Evolutionary conservation across 2,888 invertebrate genomes (phyloP), one percentile per base, ranked within the genome.

Genomic region (Dicyrtomina minuta): DNA sequence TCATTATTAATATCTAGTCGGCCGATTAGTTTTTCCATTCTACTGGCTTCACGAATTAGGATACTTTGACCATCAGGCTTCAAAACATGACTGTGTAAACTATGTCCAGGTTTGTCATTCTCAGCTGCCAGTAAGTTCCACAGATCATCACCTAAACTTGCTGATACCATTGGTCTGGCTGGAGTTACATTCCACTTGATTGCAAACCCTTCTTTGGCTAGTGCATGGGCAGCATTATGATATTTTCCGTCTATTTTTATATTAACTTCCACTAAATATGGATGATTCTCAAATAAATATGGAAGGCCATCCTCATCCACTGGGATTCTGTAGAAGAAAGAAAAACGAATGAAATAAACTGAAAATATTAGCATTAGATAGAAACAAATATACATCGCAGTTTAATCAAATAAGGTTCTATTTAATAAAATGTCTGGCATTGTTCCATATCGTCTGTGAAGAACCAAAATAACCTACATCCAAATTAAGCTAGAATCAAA

Each of bases 171-270:
- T 2, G 65, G 65, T 41, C 65, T 53, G 6, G 22, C 22, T 13
- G 65, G 65, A 22, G 65, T 65, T 5, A 65, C 22, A 27, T 65
- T 65, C 65, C 65, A 65, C 22, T 53, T 43, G 10, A 65, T 53
- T 8, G 22, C 65, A 41, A 65, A 65, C 5, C 65, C 65, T 24
- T 65, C 65, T 13, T 1, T 1, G 1, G 26, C 53, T 10, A 65
- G 33, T 12, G 43, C 13, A 24, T 65, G 65, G 24, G 65, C 41
- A 22, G 39, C 55, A 55, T 65, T 53, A 20, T 55, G 22, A 65
- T 22, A 65, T 10, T 15, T 39, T 12, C 33, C 39, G 1, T 65
- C 24, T n/a, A 41, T 12, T 24, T 43, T 20, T 2, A 65, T 26
- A 22, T 53, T 27, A 3, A 65, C 10, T 51, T 65, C 53, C 24